Conservation (phyloP, 2,888 invertebrate species). For the Heliconius cydno region DNA sequence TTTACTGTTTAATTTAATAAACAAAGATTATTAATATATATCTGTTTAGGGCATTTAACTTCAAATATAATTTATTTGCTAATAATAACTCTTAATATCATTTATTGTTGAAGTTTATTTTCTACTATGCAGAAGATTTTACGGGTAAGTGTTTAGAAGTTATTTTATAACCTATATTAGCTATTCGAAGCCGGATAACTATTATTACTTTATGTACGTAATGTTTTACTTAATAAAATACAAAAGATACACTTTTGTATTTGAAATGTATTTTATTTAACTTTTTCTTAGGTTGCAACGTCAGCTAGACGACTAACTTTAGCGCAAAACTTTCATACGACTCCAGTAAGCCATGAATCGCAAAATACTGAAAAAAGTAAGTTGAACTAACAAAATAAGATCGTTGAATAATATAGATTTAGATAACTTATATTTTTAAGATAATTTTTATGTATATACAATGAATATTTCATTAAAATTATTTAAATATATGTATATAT, state of each 20-base stretch:
- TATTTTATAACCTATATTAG: slow-evolving; percentile 1
- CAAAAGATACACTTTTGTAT: neutral
- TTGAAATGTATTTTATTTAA: neutral
- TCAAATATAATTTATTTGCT: neutral
- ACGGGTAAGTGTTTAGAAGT: neutral
- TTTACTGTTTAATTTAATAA: neutral
- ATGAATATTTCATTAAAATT: too few species aligned
- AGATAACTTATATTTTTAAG: too few species aligned
- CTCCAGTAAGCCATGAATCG: slow-evolving; percentile 51
- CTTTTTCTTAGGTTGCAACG: slow-evolving; percentile 28
- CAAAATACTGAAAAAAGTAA: slow-evolving; percentile 75
- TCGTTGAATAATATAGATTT: too few species aligned
- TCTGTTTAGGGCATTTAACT: neutral
- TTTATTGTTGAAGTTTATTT: neutral
- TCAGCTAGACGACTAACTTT: slow-evolving; percentile 28
- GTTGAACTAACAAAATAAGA: slow-evolving; percentile 38
- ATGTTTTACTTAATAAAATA: neutral
- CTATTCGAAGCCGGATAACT: neutral
- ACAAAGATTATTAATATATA: neutral
- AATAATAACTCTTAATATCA: neutral
- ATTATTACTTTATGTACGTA: neutral
- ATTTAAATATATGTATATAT: too few species aligned
- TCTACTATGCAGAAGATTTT: slow-evolving; percentile 13
- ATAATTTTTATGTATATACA: too few species aligned
- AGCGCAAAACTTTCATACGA: slow-evolving; percentile 47